Evolutionary conservation across 2,797 vertebrate genomes (phyloP).

Genomic region (Danio aesculapii): DNA sequence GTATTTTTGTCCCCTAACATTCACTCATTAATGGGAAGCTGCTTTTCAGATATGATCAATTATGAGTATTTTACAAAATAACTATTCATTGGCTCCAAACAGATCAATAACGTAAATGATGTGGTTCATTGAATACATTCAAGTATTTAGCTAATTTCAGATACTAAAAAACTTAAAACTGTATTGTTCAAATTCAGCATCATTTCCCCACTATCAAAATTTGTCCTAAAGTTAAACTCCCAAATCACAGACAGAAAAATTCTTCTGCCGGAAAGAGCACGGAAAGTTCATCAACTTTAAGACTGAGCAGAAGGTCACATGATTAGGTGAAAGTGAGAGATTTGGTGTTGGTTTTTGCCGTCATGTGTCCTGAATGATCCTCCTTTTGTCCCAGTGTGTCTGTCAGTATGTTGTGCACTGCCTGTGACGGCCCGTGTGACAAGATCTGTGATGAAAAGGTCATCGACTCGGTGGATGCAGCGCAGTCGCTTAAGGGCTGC

Average conservation of each 20-base stretch:
- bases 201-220: neutral
- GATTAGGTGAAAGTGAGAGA: constrained; percentile 1
- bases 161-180: neutral
- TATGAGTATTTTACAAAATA: too few relatives aligned
- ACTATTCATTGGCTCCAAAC: too few relatives aligned
- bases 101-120: too few relatives aligned
- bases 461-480: constrained; percentile 94
- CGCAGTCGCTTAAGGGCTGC: constrained; percentile 94
- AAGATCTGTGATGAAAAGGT: constrained; percentile 92
- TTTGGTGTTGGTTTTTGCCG: constrained; percentile 6
- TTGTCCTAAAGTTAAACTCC: neutral
- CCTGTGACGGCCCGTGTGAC: constrained; percentile 94
- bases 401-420: constrained; percentile 91
- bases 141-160: neutral
- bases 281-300: neutral
- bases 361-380: neutral
- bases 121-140: too few relatives aligned
- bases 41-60: too few relatives aligned
- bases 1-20: too few relatives aligned
- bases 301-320: neutral
- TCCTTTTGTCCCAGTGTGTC: constrained; percentile 4
- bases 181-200: neutral
- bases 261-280: neutral
- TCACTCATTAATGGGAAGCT: too few relatives aligned
- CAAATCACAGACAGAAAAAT: neutral